Conservation (phyloP, 2,113 vertebrate species). For the Prunella himalayana region DNA sequence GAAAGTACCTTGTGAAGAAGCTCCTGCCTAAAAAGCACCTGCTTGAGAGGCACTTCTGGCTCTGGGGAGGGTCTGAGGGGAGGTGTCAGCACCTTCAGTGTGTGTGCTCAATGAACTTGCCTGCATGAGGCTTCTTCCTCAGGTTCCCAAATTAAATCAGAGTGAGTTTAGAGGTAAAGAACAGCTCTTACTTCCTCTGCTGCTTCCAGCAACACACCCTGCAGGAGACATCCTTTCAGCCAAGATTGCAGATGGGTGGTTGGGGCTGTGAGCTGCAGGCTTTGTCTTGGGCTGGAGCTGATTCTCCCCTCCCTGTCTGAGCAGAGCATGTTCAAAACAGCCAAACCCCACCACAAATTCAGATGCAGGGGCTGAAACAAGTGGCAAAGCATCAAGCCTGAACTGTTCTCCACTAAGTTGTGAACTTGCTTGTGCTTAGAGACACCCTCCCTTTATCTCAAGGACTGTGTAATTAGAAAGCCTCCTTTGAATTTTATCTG, state of each 20-base stretch:
- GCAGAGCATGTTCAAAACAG: neutral
- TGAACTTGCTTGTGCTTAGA: neutral
- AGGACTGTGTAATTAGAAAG: constrained; percentile 57
- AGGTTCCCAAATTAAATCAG: neutral
- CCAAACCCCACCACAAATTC: constrained; percentile 20
- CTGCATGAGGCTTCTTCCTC: neutral
- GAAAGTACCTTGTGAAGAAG: neutral
- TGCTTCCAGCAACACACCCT: neutral
- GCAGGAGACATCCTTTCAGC: constrained; percentile 7
- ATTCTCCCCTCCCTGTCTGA: constrained; percentile 10
- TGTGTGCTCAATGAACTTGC: neutral
- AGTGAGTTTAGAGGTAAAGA: neutral
- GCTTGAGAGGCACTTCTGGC: neutral
- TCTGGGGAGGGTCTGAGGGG: neutral
- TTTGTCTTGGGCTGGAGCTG: constrained; percentile 28
- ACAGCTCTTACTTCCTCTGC: constrained; percentile 2
- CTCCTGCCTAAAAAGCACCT: neutral
- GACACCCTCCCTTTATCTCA: constrained; percentile 49
- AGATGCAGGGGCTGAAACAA: neutral
- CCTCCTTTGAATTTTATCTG: constrained; percentile 38
- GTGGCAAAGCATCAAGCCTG: neutral
- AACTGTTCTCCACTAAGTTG: neutral
- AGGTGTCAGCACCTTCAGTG: neutral
- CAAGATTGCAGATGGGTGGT: neutral
- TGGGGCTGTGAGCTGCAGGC: neutral